Evolutionary conservation across 2,888 invertebrate genomes (phyloP), one percentile per base, ranked within the genome.

Genomic region (Apantesis nais): DNA sequence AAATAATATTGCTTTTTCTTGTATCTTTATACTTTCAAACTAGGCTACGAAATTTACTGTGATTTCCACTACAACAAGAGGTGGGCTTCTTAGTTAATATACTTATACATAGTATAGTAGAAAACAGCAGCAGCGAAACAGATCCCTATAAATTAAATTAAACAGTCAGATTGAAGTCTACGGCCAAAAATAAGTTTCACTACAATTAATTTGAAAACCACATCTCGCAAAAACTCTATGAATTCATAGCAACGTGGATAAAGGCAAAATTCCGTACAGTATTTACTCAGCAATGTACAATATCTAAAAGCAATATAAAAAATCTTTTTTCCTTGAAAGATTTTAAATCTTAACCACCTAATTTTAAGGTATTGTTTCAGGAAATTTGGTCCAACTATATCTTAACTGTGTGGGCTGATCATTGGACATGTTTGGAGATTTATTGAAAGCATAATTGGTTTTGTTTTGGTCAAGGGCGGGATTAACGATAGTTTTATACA

Each of bases 391-490:
- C 61, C 58, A 52, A 44, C 68, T 72, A 79, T 78, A 74, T 71
- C 80, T 80, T 55, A 83, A 86, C 79, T 84, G 84, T 80, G 81
- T 82, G 78, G 84, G 83, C 76, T 85, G 83, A 81, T 85, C 86
- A 81, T 67, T 77, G 85, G 85, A 83, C 85, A 84, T 84, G 84
- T 84, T 81, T 80, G 76, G 87, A 92, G 92, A 92, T 92, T 92
- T 92, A 93, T 91, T 84, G 85, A 86, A 85, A 87, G 87, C 87
- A 88, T 91, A 92, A 92, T 92, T 92, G 91, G 89, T 90, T 92
- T 92, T 92, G 90, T 91, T 90, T 89, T 83, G 88, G 89, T 88
- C 90, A 90, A 90, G 91, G 90, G 83, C 86, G 79, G 86, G 78
- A 89, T 89, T 91, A 91, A 92, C 87, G 89, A 86, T 86, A 88